Evolutionary conservation across 92 coral and sea anemone genomes (phyloP), one percentile per base, ranked within the genome.

Genomic region (Parazoanthus darwini): DNA sequence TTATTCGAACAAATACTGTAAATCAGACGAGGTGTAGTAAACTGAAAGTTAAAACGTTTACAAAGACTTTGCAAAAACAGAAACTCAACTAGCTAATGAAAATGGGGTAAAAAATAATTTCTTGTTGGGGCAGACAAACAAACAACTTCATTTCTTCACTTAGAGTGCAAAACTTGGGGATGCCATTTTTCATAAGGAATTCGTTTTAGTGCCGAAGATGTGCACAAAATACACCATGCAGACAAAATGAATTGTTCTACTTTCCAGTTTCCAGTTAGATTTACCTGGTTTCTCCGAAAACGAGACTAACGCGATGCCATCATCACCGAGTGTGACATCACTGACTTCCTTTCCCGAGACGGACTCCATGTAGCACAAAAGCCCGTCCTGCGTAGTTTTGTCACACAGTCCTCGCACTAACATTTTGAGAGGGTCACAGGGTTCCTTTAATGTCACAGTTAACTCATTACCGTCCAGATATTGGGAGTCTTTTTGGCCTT

Each of bases 321-420:
- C 71, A 51, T 81, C 72, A 13, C 93, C 95, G 82, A 79, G 86
- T 18, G 79, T 74, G 18, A 86, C 80, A 74, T 37, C n/a, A 22
- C 68, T 36, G 16, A 91, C 92, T 78, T 93, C 94, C 74, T 54
- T 46, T 11, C 89, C 94, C 39, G 94, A 91, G 74, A 80, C 85
- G 1, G 92, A 88, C 72, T 91, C 96, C 92, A 93, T 89, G 86
- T 77, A 93, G 23, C 79, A 87, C 37, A 1, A 36, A 37, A 93
- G 87, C 35, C 92, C 91, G 33, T 91, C 96, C 11, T 16, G 35
- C 0, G 93, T 89, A 37, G 93, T 91, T 14, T 76, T 78, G 5
- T 91, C 93, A 39, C 90, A 81, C 33, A 93, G 50, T 20, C 93
- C 95, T 81, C 67, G 78, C 18, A 91, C 93, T 48, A 88, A 83